Base-by-base conservation (phyloP, 2,888 invertebrate species). In the Noctua fimbriata region DNA sequence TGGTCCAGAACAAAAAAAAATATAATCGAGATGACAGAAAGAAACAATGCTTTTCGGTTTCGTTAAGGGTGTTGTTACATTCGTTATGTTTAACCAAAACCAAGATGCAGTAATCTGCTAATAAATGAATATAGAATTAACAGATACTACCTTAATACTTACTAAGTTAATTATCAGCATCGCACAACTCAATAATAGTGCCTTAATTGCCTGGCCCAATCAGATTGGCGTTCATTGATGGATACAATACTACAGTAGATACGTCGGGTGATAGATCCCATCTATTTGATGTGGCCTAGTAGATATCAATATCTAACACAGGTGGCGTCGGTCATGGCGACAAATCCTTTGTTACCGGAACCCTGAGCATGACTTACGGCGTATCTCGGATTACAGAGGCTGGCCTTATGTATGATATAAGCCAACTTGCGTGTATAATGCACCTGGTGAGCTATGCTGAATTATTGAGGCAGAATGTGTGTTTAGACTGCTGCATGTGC, bases 271-370 rank as follows among this genome's bases (percentile, higher is more conserved):
- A 78, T 82, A 76, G 69, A 73, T 76, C 52, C 60, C 49, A 78
- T 76, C 70, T 77, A 80, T 77, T 55, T 78, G 73, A 82, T 74
- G 24, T 69, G 67, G 52, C 47, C 79, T 76, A 69, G 69, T 66
- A 75, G 76, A 79, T 67, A 84, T 87, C 76, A 72, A 79, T 86
- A 75, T 73, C 60, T 32, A 41, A n/a, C 73, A 18, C 80, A 83
- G 82, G 81, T 85, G 84, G 78, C 73, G 70, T 82, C 87, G 83
- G 88, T 83, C 87, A 88, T 78, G 87, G 87, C 89, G 90, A 91
- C 92, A 93, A 93, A 93, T 91, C 91, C 93, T 90, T 89, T 89
- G 90, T 89, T 87, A 87, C 84, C 77, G 77, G 86, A 88, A 89
- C 88, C 81, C 75, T 84, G 88, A 89, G 92, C 89, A 91, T 92